These are phyloP conservation scores for Ennomos fuscantarius DNA, from an alignment of 2,888 invertebrate genomes.

Conservation along the genomic window DNA sequence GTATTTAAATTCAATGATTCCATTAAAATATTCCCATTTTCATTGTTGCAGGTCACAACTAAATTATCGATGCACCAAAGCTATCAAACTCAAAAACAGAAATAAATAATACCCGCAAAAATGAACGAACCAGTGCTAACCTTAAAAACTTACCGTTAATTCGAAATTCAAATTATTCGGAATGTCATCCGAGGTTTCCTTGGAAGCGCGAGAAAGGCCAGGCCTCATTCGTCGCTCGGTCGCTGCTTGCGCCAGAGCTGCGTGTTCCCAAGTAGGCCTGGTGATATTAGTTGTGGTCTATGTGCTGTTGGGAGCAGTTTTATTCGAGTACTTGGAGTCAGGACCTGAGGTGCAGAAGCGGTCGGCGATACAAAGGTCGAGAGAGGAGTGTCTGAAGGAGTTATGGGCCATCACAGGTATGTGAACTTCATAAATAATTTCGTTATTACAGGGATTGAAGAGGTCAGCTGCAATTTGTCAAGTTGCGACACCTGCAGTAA, in stretches of 20 bases:
- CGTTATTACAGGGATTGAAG: no score
- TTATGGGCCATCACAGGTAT: constrained; percentile 93
- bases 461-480: no score
- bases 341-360: constrained; percentile 88
- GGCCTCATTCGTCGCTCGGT: constrained; percentile 61
- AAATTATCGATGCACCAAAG: not conserved
- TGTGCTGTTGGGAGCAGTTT: constrained; percentile 89
- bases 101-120: constrained; percentile 2
- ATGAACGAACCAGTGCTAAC: constrained; percentile 28
- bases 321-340: constrained; percentile 91
- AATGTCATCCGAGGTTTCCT: constrained; percentile 80
- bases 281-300: constrained; percentile 90
- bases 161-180: constrained; percentile 30
- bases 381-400: constrained; percentile 89
- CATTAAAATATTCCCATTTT: constrained; percentile 18
- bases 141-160: constrained; percentile 32
- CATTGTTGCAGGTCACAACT: constrained; percentile 22
- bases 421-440: constrained; percentile 39
- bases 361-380: constrained; percentile 86
- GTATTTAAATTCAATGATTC: no score
- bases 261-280: constrained; percentile 89
- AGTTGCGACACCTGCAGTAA: no score
- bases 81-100: not conserved
- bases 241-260: constrained; percentile 79
- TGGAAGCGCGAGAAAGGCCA: constrained; percentile 73